phyloP scores from a whole-genome alignment of 2,797 vertebrate genomes.

The Malacoraja senta region DNA sequence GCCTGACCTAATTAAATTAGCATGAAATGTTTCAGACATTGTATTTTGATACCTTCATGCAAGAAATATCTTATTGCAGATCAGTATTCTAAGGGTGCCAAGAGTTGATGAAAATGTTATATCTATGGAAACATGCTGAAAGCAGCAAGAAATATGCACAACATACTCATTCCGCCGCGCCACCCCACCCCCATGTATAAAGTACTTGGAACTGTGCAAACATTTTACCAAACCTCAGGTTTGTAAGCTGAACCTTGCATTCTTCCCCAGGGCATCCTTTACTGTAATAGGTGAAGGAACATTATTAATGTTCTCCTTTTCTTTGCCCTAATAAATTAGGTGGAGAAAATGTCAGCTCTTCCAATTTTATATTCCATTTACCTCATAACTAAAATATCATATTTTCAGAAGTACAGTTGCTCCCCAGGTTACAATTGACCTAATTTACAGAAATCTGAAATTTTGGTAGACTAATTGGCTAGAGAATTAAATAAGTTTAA shows the following conservation, averaged over 20 bases:
- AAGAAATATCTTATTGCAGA: background rate
- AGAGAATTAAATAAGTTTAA: too few species aligned
- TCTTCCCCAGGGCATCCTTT: background rate
- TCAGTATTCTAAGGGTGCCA: background rate
- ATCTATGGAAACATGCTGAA: background rate
- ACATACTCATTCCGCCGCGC: background rate
- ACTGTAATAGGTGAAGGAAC: background rate
- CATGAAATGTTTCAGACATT: background rate
- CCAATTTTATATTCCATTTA: background rate
- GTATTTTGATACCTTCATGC: background rate
- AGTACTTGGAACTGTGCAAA: background rate
- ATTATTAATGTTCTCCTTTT: background rate
- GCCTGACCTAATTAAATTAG: background rate
- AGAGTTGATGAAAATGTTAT: background rate
- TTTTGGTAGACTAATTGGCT: too few species aligned
- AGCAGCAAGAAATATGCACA: background rate
- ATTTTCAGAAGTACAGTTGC: background rate
- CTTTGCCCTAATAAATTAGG: background rate
- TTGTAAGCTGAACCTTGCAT: background rate
- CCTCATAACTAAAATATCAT: background rate
- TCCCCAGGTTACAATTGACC: too few species aligned
- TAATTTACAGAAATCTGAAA: too few species aligned
- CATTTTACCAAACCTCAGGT: background rate
- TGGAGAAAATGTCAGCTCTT: background rate
- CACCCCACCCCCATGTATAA: too few species aligned